Base-by-base conservation (phyloP, 1,140 invertebrate genomes). In the Calliphora vicina region DNA sequence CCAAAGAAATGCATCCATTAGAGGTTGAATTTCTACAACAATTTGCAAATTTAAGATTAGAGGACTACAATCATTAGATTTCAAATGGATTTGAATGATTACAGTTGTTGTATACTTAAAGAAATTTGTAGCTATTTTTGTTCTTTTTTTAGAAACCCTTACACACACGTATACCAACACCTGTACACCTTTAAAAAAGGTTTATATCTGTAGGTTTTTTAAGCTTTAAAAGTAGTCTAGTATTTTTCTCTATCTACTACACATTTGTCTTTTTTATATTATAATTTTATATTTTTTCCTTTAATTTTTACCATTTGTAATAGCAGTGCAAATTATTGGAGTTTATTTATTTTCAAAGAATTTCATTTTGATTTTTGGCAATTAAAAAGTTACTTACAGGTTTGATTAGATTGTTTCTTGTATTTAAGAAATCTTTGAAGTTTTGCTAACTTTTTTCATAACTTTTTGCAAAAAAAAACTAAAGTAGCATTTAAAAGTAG, bases 1-100 rank as follows among this genome's bases (percentile, higher is more conserved):
- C 94, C 72, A 94, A 95, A 74, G 91, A 93, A 82, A 91, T 99
- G 86, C 98, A 99, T 93, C 97, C 97, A n/a, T 91, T 99, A 9
- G 98, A 99, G 93, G 87, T 92, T 78, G 97, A 99, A 88, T 98
- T 96, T 93, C 90, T 99, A 57, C 88, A 92, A 84, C 93, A 95
- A 83, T 90, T 87, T 61, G 83, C 87, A 67, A 87, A 83, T 82
- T 84, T 90, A 12, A 90, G 89, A 84, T 82, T 90, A 82, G 88
- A 90, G 45, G 87, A 90, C 82, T 90, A 90, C 84, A 89, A 89
- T 85, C 88, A 89, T 84, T 89, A 89, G 85, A 85, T 67, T 6
- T 23, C n/a, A 23, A 67, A 67, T 67, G 23, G 61, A 17, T 27
- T 5, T 35, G 35, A 35, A 35, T 35, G 35, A 35, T 81, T 25